These are phyloP conservation scores for Drosophila malerkotliana DNA, from an alignment of 1,140 invertebrate species.

Conservation along the genomic window DNA sequence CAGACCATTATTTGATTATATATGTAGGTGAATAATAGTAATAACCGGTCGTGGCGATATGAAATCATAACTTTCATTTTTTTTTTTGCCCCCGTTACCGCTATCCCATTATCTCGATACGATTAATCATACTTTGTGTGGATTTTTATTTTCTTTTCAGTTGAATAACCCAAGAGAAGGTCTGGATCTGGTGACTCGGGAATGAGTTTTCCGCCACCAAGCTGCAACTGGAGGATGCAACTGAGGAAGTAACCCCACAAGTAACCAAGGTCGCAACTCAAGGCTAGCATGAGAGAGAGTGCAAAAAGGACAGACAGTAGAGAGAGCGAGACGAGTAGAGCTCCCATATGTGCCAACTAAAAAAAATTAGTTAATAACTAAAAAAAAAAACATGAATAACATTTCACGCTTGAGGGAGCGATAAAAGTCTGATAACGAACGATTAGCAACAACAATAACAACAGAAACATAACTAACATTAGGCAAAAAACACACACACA, in stretches of 20 bases:
- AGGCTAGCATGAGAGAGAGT: constrained; percentile 46
- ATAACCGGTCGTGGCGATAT: constrained; percentile 17
- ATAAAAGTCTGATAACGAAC: constrained; percentile 73
- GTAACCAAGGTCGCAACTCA: constrained; percentile 45
- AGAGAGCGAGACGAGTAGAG: constrained; percentile 41
- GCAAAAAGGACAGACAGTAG: constrained; percentile 45
- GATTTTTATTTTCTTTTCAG: constrained; percentile 50
- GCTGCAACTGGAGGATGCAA: constrained; percentile 44
- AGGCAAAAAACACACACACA: constrained; percentile 3
- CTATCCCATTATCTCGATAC: constrained; percentile 21
- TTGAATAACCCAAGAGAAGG: constrained; percentile 58
- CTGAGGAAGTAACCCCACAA: constrained; percentile 8
- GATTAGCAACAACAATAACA: constrained; percentile 46
- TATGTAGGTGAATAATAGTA: constrained; percentile 14
- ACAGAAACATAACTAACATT: constrained; percentile 27
- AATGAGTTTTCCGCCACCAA: constrained; percentile 44
- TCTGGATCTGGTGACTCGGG: constrained; percentile 5
- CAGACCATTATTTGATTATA: constrained; percentile 23
- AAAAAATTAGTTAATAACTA: constrained; percentile 46
- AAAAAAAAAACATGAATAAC: constrained; percentile 35
- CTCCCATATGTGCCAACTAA: constrained; percentile 72
- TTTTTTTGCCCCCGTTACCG: constrained; percentile 11
- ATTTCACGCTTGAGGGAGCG: constrained; percentile 63
- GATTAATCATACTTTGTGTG: constrained; percentile 42
- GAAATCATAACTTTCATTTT: constrained; percentile 50